These are phyloP conservation scores for Drosophila setifemur DNA, from an alignment of 1,140 invertebrate species.

Conservation along the genomic window DNA sequence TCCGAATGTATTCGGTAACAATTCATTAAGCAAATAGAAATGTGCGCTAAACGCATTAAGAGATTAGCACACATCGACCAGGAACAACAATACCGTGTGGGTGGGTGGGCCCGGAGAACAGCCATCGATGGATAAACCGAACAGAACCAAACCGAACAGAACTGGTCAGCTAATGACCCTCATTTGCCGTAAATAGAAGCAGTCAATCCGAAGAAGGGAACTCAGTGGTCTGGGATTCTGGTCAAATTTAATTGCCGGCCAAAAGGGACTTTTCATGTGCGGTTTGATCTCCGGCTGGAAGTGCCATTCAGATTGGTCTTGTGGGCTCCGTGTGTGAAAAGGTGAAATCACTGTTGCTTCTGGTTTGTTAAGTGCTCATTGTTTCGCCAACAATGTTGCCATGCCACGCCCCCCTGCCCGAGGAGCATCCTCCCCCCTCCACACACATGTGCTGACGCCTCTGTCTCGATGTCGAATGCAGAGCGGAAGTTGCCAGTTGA, in stretches of 20 bases:
- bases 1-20: slow-evolving; percentile 76
- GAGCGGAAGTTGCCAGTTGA: slow-evolving; percentile 64
- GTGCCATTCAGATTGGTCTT: slow-evolving; percentile 20
- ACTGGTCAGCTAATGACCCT: slow-evolving; percentile 76
- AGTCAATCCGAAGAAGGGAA: neutral
- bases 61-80: slow-evolving; percentile 73
- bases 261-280: slow-evolving; percentile 40
- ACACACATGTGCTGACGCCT: slow-evolving; percentile 37
- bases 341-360: slow-evolving; percentile 60
- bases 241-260: slow-evolving; percentile 66
- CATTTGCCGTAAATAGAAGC: slow-evolving; percentile 54
- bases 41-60: slow-evolving; percentile 80
- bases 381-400: slow-evolving; percentile 68
- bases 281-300: slow-evolving; percentile 45
- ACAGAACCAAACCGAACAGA: slow-evolving; percentile 2
- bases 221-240: slow-evolving; percentile 10
- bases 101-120: neutral
- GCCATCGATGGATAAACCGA: neutral
- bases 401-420: slow-evolving; percentile 1
- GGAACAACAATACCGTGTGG: slow-evolving; percentile 16
- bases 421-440: too few species aligned
- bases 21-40: slow-evolving; percentile 81
- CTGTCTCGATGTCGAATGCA: slow-evolving; percentile 17
- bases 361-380: slow-evolving; percentile 73
- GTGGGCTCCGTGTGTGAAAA: slow-evolving; percentile 50